A percentile compares a stretch with the other conserved stretches of the same genome.
These are phyloP conservation scores for Poeciliopsis gracilis DNA, from an alignment of 2,797 vertebrate species.

Conservation along the genomic window DNA sequence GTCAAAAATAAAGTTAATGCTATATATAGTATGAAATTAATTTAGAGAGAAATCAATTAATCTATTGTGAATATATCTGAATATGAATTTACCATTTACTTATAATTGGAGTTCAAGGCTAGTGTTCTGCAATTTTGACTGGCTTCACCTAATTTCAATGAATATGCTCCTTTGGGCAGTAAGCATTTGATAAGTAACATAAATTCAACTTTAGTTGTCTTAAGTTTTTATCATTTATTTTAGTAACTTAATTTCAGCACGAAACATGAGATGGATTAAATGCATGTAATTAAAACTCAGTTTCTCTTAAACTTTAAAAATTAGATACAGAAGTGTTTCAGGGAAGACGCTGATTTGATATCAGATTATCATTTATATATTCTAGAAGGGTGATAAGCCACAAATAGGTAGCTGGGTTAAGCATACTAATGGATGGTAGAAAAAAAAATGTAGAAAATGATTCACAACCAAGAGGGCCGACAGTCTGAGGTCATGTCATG, in stretches of 20 bases:
- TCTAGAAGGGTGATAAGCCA: neutral
- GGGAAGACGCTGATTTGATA: neutral
- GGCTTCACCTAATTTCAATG: neutral
- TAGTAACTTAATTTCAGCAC: neutral
- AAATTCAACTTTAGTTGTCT: neutral
- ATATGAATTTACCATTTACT: neutral
- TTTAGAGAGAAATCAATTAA: neutral
- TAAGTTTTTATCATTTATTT: neutral
- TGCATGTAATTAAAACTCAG: neutral
- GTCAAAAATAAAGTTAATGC: neutral
- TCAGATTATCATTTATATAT: neutral
- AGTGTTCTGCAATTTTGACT: neutral
- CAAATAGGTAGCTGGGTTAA: neutral
- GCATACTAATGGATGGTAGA: neutral
- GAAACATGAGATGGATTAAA: neutral
- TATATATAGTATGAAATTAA: neutral
- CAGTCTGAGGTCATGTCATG: neutral
- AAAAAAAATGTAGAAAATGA: neutral
- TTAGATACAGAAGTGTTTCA: neutral
- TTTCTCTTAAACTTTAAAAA: neutral
- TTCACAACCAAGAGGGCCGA: neutral
- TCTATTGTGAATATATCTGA: neutral
- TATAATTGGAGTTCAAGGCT: neutral
- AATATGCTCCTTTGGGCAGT: neutral
- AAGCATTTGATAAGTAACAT: neutral